Conservation (phyloP, 2,797 vertebrate species). For the Setipinna tenuifilis region DNA sequence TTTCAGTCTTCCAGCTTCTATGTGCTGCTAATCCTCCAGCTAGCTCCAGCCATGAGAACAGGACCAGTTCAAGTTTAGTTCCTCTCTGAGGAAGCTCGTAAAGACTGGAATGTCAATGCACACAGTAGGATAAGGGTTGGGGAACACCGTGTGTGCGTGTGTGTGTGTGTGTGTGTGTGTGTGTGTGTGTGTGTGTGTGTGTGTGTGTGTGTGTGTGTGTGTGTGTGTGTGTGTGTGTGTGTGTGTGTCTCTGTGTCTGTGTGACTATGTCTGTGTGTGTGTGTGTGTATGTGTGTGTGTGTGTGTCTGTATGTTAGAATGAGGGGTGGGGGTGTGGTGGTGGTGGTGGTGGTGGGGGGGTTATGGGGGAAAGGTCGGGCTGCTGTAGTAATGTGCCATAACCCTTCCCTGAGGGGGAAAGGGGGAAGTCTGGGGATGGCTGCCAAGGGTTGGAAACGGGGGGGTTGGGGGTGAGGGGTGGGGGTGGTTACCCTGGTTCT, state of each 20-base stretch:
- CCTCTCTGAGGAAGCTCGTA: neutral
- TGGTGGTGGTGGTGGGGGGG: too few relatives aligned
- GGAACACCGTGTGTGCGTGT: neutral
- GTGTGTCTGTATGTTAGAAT: slow-evolving; percentile 19
- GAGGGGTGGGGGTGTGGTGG: neutral
- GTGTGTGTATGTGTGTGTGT: neutral
- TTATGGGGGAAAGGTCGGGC: too few relatives aligned
- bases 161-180: slow-evolving; percentile 24
- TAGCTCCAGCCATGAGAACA: too few relatives aligned
- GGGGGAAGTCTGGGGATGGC: neutral
- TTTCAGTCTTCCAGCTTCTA: neutral
- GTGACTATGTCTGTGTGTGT: neutral
- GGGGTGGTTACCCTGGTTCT: slow-evolving; percentile 46
- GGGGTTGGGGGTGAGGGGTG: slow-evolving; percentile 1
- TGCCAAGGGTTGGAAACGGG: neutral
- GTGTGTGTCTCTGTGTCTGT: neutral
- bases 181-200: slow-evolving; percentile 19
- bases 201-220: slow-evolving; percentile 3
- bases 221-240: neutral
- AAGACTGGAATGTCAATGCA: slow-evolving; percentile 1
- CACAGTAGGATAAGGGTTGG: neutral
- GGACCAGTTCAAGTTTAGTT: neutral
- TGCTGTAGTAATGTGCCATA: neutral
- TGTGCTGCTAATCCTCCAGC: too few relatives aligned
- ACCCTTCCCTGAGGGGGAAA: too few relatives aligned